Evolutionary conservation across 2,113 vertebrate species (phyloP).

Genomic region (Pterocles gutturalis): DNA sequence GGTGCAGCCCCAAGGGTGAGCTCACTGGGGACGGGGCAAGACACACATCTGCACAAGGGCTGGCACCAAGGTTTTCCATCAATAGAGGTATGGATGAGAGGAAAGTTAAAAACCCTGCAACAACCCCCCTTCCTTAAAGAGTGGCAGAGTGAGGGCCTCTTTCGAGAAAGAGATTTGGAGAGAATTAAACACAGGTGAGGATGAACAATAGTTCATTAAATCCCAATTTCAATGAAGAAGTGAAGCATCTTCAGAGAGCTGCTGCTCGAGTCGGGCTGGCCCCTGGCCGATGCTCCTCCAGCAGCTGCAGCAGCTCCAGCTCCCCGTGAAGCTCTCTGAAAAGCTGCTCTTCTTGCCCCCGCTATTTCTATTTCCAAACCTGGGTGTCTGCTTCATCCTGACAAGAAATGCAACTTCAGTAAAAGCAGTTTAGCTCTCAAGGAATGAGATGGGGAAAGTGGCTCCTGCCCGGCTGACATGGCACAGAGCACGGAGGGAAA

Average conservation of each 20-base stretch:
- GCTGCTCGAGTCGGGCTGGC: background rate
- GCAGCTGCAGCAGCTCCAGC: fast-evolving
- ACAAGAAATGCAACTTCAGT: background rate
- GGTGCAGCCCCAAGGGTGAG: background rate
- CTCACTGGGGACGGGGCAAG: fast-evolving
- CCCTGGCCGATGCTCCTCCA: background rate
- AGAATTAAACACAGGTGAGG: background rate
- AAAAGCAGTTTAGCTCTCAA: background rate
- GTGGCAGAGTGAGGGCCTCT: background rate
- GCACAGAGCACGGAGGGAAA: fast-evolving
- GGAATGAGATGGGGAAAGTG: background rate
- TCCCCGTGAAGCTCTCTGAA: background rate
- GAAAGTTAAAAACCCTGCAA: background rate
- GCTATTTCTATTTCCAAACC: background rate
- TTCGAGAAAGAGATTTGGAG: background rate
- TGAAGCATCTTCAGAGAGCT: background rate
- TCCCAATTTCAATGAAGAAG: background rate
- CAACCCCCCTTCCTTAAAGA: background rate
- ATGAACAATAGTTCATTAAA: background rate
- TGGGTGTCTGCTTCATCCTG: background rate
- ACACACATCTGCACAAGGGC: fast-evolving
- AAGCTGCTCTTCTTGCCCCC: background rate
- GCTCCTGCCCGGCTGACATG: fast-evolving
- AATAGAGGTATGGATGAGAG: background rate
- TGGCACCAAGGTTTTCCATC: background rate